Evolutionary conservation across 2,888 invertebrate genomes (phyloP), one percentile per base, ranked within the genome.

Genomic region (Apodemia hepburni): DNA sequence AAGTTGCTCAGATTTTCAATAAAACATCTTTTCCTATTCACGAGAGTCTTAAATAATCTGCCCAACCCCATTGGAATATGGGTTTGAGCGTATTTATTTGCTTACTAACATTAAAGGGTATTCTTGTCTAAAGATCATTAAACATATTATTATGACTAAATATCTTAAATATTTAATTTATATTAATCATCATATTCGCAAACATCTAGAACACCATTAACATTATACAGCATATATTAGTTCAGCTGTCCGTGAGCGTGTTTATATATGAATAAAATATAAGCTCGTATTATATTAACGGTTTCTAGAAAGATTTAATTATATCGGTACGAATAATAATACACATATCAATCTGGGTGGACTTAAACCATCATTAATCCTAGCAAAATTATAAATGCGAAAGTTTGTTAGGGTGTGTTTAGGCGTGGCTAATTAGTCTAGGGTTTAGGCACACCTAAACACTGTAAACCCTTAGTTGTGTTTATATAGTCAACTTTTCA

Each of bases 221-320:
- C 29, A 27, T 57, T 15, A 29, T 42, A 45, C 45, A 54, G 54
- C 54, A 54, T 54, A 54, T 57, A 57, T 57, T 57, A 27, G 7
- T 29, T 27, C 29, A 57, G 54, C 54, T 57, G 54, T 15, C 54
- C 54, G 54, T 22, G 27, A 57, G 12, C 51, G 51, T 22, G 27
- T 27, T 57, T 57, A 57, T 47, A 9, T 27, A 57, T 57, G 54
- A 29, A 57, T 57, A 57, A 57, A 27, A 57, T 57, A 57, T 57
- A 57, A 57, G 54, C 4, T 27, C 11, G 27, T 54, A 57, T 15
- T 22, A 54, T 12, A 22, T 54, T 57, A 57, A 57, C 54, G 54
- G 54, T 57, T 57, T 57, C 54, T 27, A 57, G 54, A 57, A 57
- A 57, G 29, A 54, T 15, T 12, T 54, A 15, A 54, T 54, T 27